These are phyloP conservation scores for Saccostrea glomerata DNA, from an alignment of 1,140 invertebrate species.

Conservation along the genomic window DNA sequence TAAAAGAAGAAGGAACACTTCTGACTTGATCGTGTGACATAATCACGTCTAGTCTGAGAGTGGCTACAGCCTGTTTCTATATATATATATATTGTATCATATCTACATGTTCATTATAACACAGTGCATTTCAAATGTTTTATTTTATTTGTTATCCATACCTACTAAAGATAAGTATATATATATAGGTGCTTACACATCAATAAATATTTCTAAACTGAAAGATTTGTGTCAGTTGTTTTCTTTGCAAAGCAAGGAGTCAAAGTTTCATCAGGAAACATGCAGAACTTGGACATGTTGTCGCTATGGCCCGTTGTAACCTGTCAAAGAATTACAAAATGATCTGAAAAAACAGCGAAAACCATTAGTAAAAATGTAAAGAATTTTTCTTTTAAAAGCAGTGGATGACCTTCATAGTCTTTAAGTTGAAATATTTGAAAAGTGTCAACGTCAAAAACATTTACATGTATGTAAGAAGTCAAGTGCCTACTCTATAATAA, in stretches of 20 bases:
- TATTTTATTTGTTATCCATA: constrained; percentile 37
- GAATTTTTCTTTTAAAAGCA: background rate
- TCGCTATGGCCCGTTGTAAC: constrained; percentile 1
- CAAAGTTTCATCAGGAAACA: background rate
- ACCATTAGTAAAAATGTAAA: background rate
- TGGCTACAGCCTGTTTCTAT: constrained; percentile 18
- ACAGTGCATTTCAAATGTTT: constrained; percentile 32
- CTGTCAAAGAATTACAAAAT: background rate
- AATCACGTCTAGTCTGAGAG: constrained; percentile 23
- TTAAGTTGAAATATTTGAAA: background rate
- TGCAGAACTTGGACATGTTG: background rate
- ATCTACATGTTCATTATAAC: constrained; percentile 29
- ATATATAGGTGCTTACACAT: constrained; percentile 34
- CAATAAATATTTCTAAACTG: constrained; percentile 32
- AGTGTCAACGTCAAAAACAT: too few relatives aligned
- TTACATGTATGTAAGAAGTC: too few relatives aligned
- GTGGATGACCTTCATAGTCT: background rate
- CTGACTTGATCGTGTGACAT: too few relatives aligned
- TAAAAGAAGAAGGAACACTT: too few relatives aligned
- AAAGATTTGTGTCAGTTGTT: background rate
- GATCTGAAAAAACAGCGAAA: background rate
- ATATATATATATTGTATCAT: constrained; percentile 24
- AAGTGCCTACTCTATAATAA: too few relatives aligned
- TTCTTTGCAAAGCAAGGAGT: background rate
- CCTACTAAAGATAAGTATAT: constrained; percentile 34